phyloP scores from a whole-genome alignment of 1,140 invertebrate genomes.

The Drosophila willistoni region DNA sequence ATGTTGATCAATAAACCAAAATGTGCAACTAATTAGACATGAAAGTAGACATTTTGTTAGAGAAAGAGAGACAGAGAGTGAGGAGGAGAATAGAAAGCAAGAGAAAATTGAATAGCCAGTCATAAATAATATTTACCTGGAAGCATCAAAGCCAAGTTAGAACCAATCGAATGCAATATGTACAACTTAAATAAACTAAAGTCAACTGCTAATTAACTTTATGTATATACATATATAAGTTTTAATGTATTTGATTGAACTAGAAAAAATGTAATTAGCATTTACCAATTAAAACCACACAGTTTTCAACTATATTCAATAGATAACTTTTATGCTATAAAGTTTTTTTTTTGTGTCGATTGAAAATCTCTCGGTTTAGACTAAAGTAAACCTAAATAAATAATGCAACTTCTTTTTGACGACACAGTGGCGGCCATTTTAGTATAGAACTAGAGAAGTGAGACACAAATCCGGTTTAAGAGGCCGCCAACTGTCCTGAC shows the following conservation, averaged over 20 bases:
- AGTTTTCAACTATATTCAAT: too few species aligned
- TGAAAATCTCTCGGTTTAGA: slow-evolving; percentile 8
- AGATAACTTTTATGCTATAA: too few species aligned
- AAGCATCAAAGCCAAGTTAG: not conserved
- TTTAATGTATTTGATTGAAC: not conserved
- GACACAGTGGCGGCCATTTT: slow-evolving; percentile 11
- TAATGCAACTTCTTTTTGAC: slow-evolving; percentile 6
- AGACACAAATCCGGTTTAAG: slow-evolving; percentile 18
- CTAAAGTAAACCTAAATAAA: slow-evolving; percentile 14
- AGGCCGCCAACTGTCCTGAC: slow-evolving; percentile 6
- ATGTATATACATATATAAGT: not conserved
- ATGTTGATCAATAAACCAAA: slow-evolving; percentile 5
- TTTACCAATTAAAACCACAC: too few species aligned
- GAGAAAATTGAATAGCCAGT: not conserved
- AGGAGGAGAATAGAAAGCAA: too few species aligned
- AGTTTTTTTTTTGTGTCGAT: not conserved
- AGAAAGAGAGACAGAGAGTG: not conserved
- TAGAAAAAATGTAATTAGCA: too few species aligned
- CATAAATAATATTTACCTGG: not conserved
- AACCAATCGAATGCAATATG: not conserved
- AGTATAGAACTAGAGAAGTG: not conserved
- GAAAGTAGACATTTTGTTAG: not conserved
- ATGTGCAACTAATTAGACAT: slow-evolving; percentile 8
- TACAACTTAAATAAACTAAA: not conserved
- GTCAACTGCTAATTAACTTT: not conserved